Base-by-base conservation (phyloP, 2,113 vertebrate species). In the Astur gentilis region DNA sequence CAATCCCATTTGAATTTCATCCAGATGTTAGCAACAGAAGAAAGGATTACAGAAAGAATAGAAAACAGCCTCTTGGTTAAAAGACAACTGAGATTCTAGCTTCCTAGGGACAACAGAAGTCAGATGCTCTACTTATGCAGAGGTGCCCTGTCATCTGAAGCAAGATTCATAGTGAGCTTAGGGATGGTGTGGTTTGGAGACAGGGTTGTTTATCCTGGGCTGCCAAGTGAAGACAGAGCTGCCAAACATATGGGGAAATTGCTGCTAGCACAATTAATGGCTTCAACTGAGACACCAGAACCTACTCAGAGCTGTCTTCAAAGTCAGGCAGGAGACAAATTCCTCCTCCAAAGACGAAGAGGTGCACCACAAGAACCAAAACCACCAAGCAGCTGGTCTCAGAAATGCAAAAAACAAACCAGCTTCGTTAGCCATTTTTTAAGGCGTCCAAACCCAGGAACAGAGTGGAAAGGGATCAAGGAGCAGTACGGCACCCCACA, bases 171-270 rank as follows among this genome's bases (percentile, higher is more conserved):
- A 66, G 91, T 86, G 87, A 95, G 81, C 89, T 94, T 83, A 91
- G 96, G 84, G 97, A 95, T 80, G 50, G 96, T 96, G 96, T 91
- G 96, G 96, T 96, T 96, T 96, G 91, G 96, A 96, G 87, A 86
- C 78, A 61, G 75, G 62, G 55, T 66, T 96, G 94, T 96, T 96
- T 96, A 94, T 90, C 84, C 87, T 67, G 70, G 45, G 81, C 73
- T 96, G 95, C 96, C 97, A 95, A 97, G 84, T 25, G 47, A 94
- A 83, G 89, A 85, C 75, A 94, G 75, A 90, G 87, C 82, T 95
- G 94, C 95, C 96, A 95, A 93, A 95, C 87, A 95, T 67, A 95
- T 94, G 94, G 93, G 71, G 78, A 96, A 96, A 96, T 80, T 85
- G 66, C 93, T 95, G 77, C 94, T 83, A 94, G 94, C 89, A 85